These are phyloP conservation scores for Selenia dentaria DNA, from an alignment of 2,888 invertebrate genomes.

Conservation along the genomic window DNA sequence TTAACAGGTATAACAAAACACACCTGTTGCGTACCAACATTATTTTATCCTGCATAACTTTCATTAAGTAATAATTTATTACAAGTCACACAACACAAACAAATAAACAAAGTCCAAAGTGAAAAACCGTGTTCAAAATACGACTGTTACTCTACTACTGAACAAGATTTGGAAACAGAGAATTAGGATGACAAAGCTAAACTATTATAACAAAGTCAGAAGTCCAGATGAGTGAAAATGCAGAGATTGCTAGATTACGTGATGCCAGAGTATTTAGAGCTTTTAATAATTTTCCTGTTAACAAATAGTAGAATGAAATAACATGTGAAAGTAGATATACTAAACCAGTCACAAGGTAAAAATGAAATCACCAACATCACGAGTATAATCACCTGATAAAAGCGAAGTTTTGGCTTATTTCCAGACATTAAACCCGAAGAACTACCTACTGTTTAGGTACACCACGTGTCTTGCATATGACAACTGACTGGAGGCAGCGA, in stretches of 20 bases:
- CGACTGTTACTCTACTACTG: background rate
- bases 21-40: no score
- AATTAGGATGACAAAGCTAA: background rate
- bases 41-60: no score
- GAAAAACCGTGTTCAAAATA: background rate
- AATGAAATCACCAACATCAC: conserved; percentile 43
- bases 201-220: no score
- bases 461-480: conserved; percentile 25
- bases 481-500: conserved; percentile 6
- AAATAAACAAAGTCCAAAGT: background rate
- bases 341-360: conserved; percentile 22
- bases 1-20: no score
- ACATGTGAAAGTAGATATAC: conserved; percentile 13
- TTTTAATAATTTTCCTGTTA: conserved; percentile 5
- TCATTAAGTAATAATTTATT: no score
- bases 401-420: conserved; percentile 50
- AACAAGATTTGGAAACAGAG: background rate
- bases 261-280: background rate
- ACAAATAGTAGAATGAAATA: conserved; percentile 1
- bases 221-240: no score
- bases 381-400: conserved; percentile 60
- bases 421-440: conserved; percentile 43
- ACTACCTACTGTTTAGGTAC: conserved; percentile 13
- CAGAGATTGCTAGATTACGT: background rate
- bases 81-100: background rate